These are phyloP conservation scores for Typhlichthys eigenmanni DNA, from an alignment of 2,797 vertebrate genomes.

Conservation along the genomic window DNA sequence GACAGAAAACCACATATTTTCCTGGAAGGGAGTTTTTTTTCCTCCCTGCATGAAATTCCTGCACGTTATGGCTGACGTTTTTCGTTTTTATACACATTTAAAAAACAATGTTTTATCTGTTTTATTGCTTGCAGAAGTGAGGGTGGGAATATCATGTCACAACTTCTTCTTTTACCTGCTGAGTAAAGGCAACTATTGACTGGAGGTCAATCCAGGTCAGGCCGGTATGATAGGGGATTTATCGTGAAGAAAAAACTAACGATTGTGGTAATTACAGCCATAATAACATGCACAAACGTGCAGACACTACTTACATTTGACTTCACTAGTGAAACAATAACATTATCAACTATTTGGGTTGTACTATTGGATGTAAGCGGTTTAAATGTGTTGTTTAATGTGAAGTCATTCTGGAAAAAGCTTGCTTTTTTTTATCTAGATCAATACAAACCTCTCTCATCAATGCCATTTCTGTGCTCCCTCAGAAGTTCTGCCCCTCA, in stretches of 20 bases:
- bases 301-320: constrained; percentile 27
- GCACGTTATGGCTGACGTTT: constrained; percentile 24
- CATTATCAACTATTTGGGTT: no score
- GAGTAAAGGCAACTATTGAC: constrained; percentile 2
- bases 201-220: constrained; percentile 22
- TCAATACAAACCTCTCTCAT: no score
- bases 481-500: no score
- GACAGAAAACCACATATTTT: constrained; percentile 38
- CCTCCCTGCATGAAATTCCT: constrained; percentile 38
- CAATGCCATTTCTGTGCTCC: no score
- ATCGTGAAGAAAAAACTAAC: constrained; percentile 9
- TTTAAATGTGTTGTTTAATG: no score
- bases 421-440: no score
- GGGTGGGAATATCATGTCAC: not conserved
- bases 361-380: no score
- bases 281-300: constrained; percentile 16
- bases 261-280: constrained; percentile 13
- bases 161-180: not conserved
- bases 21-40: constrained; percentile 33
- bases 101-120: no score
- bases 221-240: constrained; percentile 3
- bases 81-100: constrained; percentile 4
- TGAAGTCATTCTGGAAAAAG: no score
- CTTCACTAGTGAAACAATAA: constrained; percentile 3
- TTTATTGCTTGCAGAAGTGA: not conserved